phyloP scores from a whole-genome alignment of 2,888 invertebrate species.

The Acrobasis repandana region DNA sequence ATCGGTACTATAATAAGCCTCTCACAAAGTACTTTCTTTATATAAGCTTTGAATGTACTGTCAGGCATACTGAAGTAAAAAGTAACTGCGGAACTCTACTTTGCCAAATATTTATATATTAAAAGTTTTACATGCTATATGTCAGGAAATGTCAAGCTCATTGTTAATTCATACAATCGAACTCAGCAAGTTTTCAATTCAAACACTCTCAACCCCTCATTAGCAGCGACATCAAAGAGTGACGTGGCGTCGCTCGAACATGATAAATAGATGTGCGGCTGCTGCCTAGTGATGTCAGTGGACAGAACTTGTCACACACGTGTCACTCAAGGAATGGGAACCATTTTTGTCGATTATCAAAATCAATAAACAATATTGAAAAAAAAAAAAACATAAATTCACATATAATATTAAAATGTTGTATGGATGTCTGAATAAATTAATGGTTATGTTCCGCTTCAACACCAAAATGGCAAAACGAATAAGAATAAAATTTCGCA shows the following conservation, averaged over 20 bases:
- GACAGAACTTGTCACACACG: slow-evolving; percentile 54
- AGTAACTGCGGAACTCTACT: too few species aligned
- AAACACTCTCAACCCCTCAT: slow-evolving; percentile 36
- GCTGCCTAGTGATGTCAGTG: slow-evolving; percentile 48
- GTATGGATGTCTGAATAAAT: too few species aligned
- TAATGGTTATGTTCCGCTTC: too few species aligned
- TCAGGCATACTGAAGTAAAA: too few species aligned
- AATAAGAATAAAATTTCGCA: too few species aligned
- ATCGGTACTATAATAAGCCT: too few species aligned
- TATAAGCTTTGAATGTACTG: too few species aligned
- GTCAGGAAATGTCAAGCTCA: background rate
- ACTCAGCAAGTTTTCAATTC: background rate
- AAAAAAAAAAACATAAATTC: background rate
- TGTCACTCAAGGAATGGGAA: slow-evolving; percentile 27
- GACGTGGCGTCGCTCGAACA: slow-evolving; percentile 50
- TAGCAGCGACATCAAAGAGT: slow-evolving; percentile 49
- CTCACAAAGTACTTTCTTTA: too few species aligned
- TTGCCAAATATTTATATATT: too few species aligned
- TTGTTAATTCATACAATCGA: background rate
- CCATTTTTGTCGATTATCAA: background rate
- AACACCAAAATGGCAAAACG: too few species aligned
- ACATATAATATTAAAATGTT: background rate
- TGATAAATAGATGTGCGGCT: slow-evolving; percentile 66
- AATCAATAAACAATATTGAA: background rate
- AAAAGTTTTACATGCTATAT: background rate